Conservation (phyloP, 2,888 invertebrate genomes). For the Serrognathus titanus region DNA sequence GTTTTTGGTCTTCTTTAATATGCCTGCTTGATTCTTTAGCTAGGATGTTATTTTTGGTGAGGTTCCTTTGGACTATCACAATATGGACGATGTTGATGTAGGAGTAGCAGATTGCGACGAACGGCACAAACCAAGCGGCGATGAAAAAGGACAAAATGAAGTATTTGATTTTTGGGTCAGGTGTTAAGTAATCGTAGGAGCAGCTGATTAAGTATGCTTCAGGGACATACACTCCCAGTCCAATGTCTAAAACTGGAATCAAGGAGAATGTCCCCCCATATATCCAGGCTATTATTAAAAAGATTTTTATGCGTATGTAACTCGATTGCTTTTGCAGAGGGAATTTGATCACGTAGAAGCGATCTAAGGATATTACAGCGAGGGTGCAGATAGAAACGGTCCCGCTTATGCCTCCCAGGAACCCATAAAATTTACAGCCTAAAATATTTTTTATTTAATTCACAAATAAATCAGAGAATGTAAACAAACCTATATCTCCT, state of each 20-base stretch:
- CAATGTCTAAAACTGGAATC: constrained; percentile 67
- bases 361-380: constrained; percentile 75
- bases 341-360: constrained; percentile 77
- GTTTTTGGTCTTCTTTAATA: constrained; percentile 60
- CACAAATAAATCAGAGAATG: constrained; percentile 22
- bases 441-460: constrained; percentile 30
- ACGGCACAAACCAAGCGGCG: constrained; percentile 73
- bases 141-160: constrained; percentile 75
- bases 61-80: constrained; percentile 55
- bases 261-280: constrained; percentile 68
- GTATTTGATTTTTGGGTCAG: constrained; percentile 56
- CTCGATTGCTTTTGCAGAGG: constrained; percentile 69
- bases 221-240: constrained; percentile 73
- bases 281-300: constrained; percentile 66
- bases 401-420: constrained; percentile 77
- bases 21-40: constrained; percentile 54
- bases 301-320: constrained; percentile 58
- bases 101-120: constrained; percentile 67
- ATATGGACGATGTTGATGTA: constrained; percentile 69
- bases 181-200: constrained; percentile 79
- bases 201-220: constrained; percentile 83
- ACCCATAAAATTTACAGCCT: constrained; percentile 79
- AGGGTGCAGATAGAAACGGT: constrained; percentile 78
- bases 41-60: constrained; percentile 48
- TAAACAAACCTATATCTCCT: constrained; percentile 61